Base-by-base conservation (phyloP, 2,888 invertebrate species). In the Tryphoninae sp. region DNA sequence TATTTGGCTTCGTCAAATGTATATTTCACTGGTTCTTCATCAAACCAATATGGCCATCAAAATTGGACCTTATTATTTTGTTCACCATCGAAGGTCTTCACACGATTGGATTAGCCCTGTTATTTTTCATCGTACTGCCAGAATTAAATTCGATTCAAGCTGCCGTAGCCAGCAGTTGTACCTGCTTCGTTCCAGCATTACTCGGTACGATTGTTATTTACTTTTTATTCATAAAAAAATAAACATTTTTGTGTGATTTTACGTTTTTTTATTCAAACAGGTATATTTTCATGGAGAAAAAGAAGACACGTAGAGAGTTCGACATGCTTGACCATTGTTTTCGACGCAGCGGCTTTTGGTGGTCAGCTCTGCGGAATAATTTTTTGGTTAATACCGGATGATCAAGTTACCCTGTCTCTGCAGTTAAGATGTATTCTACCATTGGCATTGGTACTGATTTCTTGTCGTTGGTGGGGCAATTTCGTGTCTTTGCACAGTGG, bases 391-490 rank as follows among this genome's bases (percentile, higher is more conserved):
- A 88, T 95, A 9, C 88, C 94, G 45, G 92, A 94, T 67, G 91
- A 92, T 1, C 33, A 81, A 59, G 11, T 61, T 2, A 22, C 61
- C 9, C 53, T 62, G n/a, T 67, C 85, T 4, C 23, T 40, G 6
- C 16, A 75, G 0, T 89, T 92, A 1, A 89, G 95, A 9, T 96
- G 95, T 94, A 89, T 94, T 13, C 86, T 95, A 81, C 95, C 96
- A 0, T 84, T 95, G 2, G 94, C 96, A 2, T 92, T 96, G 69
- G 86, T 96, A 42, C 92, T 96, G 33, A 94, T 95, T 74, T 97
- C 97, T 0, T 92, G 95, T 62, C 95, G 96, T 23, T 97, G 97
- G 96, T 97, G 97, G 97, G 96, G 96, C 90, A 97, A 97, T 91
- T 97, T 94, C 90, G 93, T 96, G 4, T 93, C 94, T 23, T 88